phyloP scores from a whole-genome alignment of 2,113 vertebrate genomes.

The Empidonax alnorum region DNA sequence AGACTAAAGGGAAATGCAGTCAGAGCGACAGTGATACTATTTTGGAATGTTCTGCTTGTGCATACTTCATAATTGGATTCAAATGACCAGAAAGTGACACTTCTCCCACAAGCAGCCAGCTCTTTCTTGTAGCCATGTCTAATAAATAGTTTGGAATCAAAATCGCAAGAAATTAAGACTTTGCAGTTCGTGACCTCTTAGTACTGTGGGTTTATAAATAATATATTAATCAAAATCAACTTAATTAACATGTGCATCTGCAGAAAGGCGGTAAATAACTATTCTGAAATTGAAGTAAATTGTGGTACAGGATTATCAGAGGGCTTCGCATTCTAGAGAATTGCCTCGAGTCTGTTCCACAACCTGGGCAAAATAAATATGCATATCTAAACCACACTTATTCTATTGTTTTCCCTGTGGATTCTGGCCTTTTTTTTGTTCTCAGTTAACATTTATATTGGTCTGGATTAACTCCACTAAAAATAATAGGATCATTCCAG shows the following conservation, averaged over 20 bases:
- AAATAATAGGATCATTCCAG: not conserved
- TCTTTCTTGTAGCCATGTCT: not conserved
- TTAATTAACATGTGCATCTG: slow-evolving; percentile 16
- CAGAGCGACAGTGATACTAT: not conserved
- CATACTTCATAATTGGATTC: slow-evolving; percentile 19
- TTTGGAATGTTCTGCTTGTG: slow-evolving; percentile 22
- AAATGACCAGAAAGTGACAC: slow-evolving; percentile 48
- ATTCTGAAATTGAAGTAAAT: not conserved
- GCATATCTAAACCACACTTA: not conserved
- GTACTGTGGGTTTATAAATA: not conserved
- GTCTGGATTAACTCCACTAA: not conserved
- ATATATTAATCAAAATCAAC: slow-evolving; percentile 22
- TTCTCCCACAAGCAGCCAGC: not conserved
- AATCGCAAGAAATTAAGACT: not conserved
- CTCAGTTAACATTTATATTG: not conserved
- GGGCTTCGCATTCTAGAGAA: not conserved
- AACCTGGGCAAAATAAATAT: not conserved
- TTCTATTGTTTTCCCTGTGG: not conserved
- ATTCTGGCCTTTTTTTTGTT: not conserved
- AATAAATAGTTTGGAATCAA: not conserved
- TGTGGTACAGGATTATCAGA: not conserved
- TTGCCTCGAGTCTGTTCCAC: not conserved
- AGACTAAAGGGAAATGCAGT: slow-evolving; percentile 27
- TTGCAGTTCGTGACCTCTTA: not conserved
- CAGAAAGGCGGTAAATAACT: slow-evolving; percentile 2